phyloP scores from a whole-genome alignment of 2,113 vertebrate species.

The Athene noctua region DNA sequence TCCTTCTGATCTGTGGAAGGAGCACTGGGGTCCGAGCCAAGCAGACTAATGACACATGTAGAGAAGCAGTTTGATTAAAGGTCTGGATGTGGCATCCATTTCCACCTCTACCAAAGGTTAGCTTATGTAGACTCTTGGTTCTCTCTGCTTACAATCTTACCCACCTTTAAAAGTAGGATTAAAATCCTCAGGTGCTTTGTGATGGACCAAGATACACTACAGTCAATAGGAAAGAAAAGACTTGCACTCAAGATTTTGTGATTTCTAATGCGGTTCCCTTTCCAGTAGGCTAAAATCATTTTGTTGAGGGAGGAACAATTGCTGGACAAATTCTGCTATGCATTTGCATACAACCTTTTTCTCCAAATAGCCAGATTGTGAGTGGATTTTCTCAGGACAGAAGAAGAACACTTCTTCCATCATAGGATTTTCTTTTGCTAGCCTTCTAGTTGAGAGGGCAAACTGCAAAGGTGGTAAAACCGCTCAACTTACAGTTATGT shows the following conservation, averaged over 20 bases:
- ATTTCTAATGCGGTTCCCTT: neutral
- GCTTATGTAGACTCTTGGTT: neutral
- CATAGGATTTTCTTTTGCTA: neutral
- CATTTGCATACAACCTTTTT: accelerated
- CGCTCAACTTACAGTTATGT: accelerated
- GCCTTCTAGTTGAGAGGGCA: neutral
- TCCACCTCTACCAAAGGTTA: neutral
- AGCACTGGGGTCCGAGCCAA: neutral
- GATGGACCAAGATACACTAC: neutral
- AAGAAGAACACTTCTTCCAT: neutral
- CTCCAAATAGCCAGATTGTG: neutral
- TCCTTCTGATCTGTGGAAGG: neutral
- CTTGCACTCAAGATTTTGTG: neutral
- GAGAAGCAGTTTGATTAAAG: neutral
- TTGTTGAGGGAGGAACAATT: neutral
- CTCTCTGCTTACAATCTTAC: neutral
- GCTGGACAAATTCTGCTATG: neutral
- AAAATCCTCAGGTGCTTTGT: neutral
- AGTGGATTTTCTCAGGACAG: neutral
- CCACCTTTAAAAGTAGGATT: neutral
- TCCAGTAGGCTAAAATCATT: neutral
- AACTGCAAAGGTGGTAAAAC: neutral
- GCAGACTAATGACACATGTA: neutral
- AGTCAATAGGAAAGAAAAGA: neutral
- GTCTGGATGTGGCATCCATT: neutral